Conservation (phyloP, 1,140 invertebrate genomes). For the Polypedilum vanderplanki region DNA sequence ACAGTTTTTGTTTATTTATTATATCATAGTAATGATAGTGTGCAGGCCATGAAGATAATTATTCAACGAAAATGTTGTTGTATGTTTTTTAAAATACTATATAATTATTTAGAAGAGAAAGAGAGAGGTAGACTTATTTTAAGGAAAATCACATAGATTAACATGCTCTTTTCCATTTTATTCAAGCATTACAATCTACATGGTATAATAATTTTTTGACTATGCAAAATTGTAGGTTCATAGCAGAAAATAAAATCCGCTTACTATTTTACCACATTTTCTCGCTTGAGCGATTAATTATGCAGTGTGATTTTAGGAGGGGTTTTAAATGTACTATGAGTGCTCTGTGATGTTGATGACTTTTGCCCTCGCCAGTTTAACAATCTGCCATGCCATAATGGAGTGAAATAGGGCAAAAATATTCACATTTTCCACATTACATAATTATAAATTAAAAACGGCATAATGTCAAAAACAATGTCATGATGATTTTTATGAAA, state of each 20-base stretch:
- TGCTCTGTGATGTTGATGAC: neutral
- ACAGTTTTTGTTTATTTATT: too few species aligned
- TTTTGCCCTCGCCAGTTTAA: neutral
- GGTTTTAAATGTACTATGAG: neutral
- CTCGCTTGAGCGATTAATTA: neutral
- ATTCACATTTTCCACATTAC: neutral
- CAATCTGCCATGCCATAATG: too few species aligned
- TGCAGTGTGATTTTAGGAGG: slow-evolving; percentile 3
- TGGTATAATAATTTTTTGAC: neutral
- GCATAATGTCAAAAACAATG: neutral
- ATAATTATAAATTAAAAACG: neutral
- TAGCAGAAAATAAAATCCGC: neutral
- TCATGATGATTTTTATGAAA: slow-evolving; percentile 9
- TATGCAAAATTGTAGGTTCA: neutral
- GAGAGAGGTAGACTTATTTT: too few species aligned
- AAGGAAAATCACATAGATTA: too few species aligned
- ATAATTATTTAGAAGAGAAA: too few species aligned
- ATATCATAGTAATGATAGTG: too few species aligned
- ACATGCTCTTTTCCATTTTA: too few species aligned
- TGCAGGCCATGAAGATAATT: too few species aligned
- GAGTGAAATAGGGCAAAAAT: too few species aligned
- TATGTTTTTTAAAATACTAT: too few species aligned
- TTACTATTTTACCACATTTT: neutral
- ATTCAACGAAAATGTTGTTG: too few species aligned
- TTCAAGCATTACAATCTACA: too few species aligned